phyloP scores from a whole-genome alignment of 2,888 invertebrate species.

The Netelia virgata region DNA sequence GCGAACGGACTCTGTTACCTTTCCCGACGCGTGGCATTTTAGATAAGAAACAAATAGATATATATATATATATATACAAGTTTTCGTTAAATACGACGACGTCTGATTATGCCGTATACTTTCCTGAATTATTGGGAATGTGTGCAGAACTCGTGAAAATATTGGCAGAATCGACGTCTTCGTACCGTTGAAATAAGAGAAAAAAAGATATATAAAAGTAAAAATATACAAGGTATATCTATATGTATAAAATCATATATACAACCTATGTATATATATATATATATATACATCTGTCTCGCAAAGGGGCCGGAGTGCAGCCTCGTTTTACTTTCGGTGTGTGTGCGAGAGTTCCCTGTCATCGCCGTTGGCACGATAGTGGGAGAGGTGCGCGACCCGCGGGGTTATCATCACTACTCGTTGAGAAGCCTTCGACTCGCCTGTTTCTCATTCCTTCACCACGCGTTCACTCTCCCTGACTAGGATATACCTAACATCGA shows the following conservation, averaged over 20 bases:
- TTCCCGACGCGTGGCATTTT: constrained; percentile 1
- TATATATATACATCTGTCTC: constrained; percentile 68
- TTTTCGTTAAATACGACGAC: no score
- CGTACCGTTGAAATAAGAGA: no score
- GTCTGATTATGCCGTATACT: no score
- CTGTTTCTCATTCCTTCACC: constrained; percentile 26
- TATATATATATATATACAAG: no score
- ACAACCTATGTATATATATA: constrained; percentile 24
- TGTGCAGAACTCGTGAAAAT: no score
- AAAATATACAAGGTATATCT: not conserved
- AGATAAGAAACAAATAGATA: no score
- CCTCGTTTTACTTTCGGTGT: constrained; percentile 68
- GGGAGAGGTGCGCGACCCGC: constrained; percentile 82
- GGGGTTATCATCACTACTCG: constrained; percentile 78
- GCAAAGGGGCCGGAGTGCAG: constrained; percentile 70
- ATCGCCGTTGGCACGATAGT: constrained; percentile 72
- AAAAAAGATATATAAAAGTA: not conserved
- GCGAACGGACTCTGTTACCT: not conserved
- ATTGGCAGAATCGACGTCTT: no score
- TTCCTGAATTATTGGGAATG: no score
- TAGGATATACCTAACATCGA: constrained; percentile 77
- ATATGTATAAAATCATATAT: no score
- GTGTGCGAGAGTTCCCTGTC: constrained; percentile 52
- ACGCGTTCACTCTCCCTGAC: constrained; percentile 62
- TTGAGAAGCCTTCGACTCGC: constrained; percentile 42